Evolutionary conservation across 2,888 invertebrate species (phyloP).

Genomic region (Clostera curtula): DNA sequence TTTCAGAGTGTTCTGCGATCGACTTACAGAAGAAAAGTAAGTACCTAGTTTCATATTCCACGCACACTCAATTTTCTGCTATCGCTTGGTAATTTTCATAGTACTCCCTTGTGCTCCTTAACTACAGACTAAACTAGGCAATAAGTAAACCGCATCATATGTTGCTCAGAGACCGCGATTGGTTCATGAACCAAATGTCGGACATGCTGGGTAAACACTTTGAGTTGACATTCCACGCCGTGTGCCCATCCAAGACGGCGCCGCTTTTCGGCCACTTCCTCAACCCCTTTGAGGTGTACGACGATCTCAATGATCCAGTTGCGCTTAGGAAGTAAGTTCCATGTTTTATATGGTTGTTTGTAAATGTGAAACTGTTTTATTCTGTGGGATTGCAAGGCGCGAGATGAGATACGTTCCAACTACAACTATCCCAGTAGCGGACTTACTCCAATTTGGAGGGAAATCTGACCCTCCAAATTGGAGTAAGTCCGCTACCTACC

Average conservation of each 20-base stretch:
- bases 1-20: constrained; percentile 88
- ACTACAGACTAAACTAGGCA: too few species aligned
- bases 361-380: too few species aligned
- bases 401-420: too few species aligned
- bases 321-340: constrained; percentile 52
- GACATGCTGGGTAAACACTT: constrained; percentile 86
- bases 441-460: too few species aligned
- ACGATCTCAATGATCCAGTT: constrained; percentile 81
- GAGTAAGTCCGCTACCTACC: too few species aligned
- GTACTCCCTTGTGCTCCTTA: too few species aligned
- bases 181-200: constrained; percentile 82
- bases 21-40: constrained; percentile 85
- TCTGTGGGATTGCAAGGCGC: too few species aligned
- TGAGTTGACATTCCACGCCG: constrained; percentile 84
- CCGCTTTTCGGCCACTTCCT: constrained; percentile 88
- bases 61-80: too few species aligned
- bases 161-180: constrained; percentile 79
- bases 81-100: too few species aligned
- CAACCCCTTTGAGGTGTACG: constrained; percentile 84
- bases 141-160: neutral
- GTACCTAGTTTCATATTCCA: too few species aligned
- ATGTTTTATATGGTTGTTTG: neutral
- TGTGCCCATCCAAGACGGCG: constrained; percentile 82
- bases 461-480: too few species aligned
- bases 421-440: too few species aligned